Conservation (phyloP, 2,113 vertebrate species). For the Xiphophorus maculatus region DNA sequence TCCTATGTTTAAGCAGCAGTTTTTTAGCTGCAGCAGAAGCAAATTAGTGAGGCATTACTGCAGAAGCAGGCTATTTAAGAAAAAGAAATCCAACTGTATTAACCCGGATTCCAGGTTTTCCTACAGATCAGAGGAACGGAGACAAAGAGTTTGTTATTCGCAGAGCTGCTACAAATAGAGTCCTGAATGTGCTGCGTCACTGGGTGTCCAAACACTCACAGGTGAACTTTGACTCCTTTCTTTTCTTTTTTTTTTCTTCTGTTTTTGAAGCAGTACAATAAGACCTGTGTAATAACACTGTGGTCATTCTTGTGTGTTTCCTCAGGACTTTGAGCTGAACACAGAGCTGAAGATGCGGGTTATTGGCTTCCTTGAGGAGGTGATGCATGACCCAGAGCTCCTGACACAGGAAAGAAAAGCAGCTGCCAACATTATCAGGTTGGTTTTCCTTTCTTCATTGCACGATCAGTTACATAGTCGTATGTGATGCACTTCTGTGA, state of each 20-base stretch:
- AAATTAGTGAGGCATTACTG: background rate
- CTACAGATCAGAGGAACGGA: constrained; percentile 92
- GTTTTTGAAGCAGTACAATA: background rate
- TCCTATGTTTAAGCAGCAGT: background rate
- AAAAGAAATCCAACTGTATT: background rate
- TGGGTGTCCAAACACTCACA: constrained; percentile 98
- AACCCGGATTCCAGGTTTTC: constrained; percentile 82
- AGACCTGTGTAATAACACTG: constrained; percentile 25
- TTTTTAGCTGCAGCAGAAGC: background rate
- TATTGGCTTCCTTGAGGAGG: constrained; percentile 94
- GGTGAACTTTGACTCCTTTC: constrained; percentile 74
- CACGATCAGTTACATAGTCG: constrained; percentile 9
- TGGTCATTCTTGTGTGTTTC: constrained; percentile 30
- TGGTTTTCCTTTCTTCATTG: constrained; percentile 3
- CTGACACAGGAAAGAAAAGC: constrained; percentile 97
- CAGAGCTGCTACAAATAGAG: constrained; percentile 93
- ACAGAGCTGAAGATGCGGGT: constrained; percentile 89
- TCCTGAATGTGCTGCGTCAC: constrained; percentile 95
- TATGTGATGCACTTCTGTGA: constrained; percentile 12
- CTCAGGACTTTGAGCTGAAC: constrained; percentile 93
- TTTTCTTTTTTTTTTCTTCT: background rate
- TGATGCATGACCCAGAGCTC: constrained; percentile 95
- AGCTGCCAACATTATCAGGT: constrained; percentile 96
- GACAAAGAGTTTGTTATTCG: constrained; percentile 99
- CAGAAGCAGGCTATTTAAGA: background rate